Conservation (phyloP, 2,888 invertebrate genomes). For the Morpho achilles region DNA sequence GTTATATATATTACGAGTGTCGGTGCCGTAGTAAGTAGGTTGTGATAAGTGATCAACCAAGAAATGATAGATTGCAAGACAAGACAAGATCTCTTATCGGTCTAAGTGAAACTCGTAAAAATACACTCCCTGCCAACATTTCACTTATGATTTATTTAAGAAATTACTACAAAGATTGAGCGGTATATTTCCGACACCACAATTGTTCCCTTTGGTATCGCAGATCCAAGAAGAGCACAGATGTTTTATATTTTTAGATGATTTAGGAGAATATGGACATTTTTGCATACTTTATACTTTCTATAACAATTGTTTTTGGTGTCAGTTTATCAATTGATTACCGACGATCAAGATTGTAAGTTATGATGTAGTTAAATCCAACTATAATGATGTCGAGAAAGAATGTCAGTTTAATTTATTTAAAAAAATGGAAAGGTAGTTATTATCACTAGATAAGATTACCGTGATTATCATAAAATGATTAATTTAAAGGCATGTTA, state of each 20-base stretch:
- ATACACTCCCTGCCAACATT: conserved; percentile 39
- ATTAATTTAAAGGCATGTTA: too few species aligned
- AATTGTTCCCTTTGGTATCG: background rate
- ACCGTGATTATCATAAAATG: too few species aligned
- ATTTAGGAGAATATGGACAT: too few species aligned
- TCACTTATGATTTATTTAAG: conserved; percentile 56
- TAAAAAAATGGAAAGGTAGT: too few species aligned
- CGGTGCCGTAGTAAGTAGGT: conserved; percentile 22
- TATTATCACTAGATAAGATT: too few species aligned
- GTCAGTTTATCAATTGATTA: too few species aligned
- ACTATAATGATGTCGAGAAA: too few species aligned
- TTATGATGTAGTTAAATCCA: too few species aligned
- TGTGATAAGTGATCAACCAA: conserved; percentile 32
- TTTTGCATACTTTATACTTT: too few species aligned
- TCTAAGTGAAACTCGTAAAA: conserved; percentile 33
- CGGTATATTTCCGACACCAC: conserved; percentile 21
- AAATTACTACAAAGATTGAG: conserved; percentile 52
- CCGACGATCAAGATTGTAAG: too few species aligned
- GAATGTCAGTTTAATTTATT: too few species aligned
- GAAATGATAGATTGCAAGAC: conserved; percentile 31
- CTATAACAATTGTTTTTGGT: too few species aligned
- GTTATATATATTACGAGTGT: conserved; percentile 7
- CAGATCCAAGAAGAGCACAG: background rate
- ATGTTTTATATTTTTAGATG: background rate
- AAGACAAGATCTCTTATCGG: conserved; percentile 30